Base-by-base conservation (phyloP, 2,797 vertebrate genomes). In the Okamejei kenojei region DNA sequence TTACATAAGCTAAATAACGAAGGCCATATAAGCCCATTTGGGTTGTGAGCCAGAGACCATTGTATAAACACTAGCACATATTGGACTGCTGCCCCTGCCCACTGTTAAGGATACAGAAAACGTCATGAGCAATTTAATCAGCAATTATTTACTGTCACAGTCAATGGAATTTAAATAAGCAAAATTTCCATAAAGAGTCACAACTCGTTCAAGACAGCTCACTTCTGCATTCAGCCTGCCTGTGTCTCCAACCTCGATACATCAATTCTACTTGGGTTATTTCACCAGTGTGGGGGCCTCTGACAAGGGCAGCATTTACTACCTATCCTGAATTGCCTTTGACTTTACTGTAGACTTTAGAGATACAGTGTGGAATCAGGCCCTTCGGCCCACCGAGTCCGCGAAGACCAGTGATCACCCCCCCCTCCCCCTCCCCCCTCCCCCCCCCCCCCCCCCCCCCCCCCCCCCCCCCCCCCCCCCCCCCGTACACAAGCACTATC, bases 111-210 rank as follows among this genome's bases (percentile, higher is more conserved):
- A 92, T 92, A 92, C 71, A 92, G 32, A 76, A 76, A 91, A 92
- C 29, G 90, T n/a, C 68, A 92, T 29, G 35, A 92, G 45, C 90
- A 74, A 92, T 74, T 92, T 92, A 74, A 92, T 54, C 68, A 29
- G 35, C 26, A 92, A 92, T 92, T 74, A 54, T 74, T 92, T 73
- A 54, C 68, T 54, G 90, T 92, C 71, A 74, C 71, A 92, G 90
- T 92, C 90, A 92, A 71, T 92, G 90, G 45, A 92, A 92, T 73
- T 76, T 74, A 92, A 92, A 76, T 54, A 92, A 92, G 90, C 90
- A 1, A 92, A 65, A 73, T 58, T 74, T 76, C 71, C 68, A 74
- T 23, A 91, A 58, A 38, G 38, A 76, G 71, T 74, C 68, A 74
- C 90, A 26, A 38, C 71, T 10, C 73, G 15, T 21, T 73, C 54